Percentiles rank a stretch among this genome's conserved stretches.
Conservation (phyloP, 2,888 invertebrate species). For the Chrysopilus asiliformis region DNA sequence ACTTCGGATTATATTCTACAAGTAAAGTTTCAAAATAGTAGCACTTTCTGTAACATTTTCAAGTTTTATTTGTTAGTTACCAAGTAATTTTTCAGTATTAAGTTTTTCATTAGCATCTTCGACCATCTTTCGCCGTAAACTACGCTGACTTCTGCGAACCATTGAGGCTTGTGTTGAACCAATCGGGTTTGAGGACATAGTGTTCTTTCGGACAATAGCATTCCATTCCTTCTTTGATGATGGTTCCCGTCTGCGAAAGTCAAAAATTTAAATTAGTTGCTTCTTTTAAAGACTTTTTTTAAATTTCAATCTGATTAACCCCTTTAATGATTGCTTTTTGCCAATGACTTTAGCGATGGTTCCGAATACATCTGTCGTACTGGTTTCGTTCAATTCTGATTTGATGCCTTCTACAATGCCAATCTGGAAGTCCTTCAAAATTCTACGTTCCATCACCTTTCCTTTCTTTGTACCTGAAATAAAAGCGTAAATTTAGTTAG, state of each 20-base stretch:
- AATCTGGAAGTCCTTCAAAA: conserved; percentile 82
- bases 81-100: conserved; percentile 59
- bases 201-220: conserved; percentile 60
- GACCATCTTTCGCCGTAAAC: conserved; percentile 55
- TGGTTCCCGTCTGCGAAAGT: too few relatives aligned
- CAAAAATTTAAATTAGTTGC: too few relatives aligned
- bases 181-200: conserved; percentile 58
- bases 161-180: conserved; percentile 59
- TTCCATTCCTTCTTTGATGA: conserved; percentile 90
- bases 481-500: too few relatives aligned
- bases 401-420: conserved; percentile 74
- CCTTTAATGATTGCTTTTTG: conserved; percentile 22
- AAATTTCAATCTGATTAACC: background rate
- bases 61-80: conserved; percentile 28
- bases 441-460: conserved; percentile 71
- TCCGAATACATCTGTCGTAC: conserved; percentile 66
- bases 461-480: conserved; percentile 58
- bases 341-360: conserved; percentile 74
- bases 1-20: conserved; percentile 67
- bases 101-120: conserved; percentile 51
- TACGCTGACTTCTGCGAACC: conserved; percentile 51
- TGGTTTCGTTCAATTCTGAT: conserved; percentile 51
- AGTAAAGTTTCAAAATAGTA: background rate
- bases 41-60: background rate
- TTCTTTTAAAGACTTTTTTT: too few relatives aligned